Evolutionary conservation across 35 echinoderm and acorn worm genomes (phyloP).

Genomic region (Lytechinus pictus): DNA sequence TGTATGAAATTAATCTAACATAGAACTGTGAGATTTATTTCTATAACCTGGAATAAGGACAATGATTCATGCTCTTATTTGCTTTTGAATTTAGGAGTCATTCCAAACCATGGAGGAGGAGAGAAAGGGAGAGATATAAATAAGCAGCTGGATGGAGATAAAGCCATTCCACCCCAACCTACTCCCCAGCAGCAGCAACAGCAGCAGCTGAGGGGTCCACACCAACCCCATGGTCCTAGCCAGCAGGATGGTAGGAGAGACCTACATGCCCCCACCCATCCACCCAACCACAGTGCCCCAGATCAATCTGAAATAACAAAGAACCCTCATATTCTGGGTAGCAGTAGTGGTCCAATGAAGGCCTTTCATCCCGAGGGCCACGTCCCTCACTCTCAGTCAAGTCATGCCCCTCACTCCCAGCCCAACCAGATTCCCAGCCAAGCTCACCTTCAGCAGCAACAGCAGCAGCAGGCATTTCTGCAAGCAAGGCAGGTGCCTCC

Average conservation of each 20-base stretch:
- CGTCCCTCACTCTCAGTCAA: not conserved
- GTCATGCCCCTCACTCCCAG: constrained; percentile 53
- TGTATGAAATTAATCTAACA: no score
- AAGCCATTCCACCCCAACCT: constrained; percentile 12
- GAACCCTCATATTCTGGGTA: not conserved
- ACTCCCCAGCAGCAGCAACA: constrained; percentile 11
- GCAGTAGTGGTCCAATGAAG: constrained; percentile 30
- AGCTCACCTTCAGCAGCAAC: constrained; percentile 50
- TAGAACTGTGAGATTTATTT: no score
- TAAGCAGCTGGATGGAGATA: not conserved
- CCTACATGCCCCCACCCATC: constrained; percentile 3
- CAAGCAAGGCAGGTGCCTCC: not conserved
- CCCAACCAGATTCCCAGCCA: not conserved
- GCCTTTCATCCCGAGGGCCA: not conserved
- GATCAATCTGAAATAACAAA: not conserved
- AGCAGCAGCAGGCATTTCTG: constrained; percentile 41
- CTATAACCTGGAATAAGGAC: no score
- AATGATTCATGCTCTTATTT: not conserved
- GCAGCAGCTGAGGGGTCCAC: not conserved
- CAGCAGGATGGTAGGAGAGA: not conserved
- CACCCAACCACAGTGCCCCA: constrained; percentile 12
- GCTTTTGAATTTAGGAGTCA: not conserved
- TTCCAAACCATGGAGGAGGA: constrained; percentile 15
- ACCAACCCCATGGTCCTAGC: not conserved
- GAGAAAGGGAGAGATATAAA: not conserved